Percentiles rank a stretch among this genome's conserved stretches.
Conservation (phyloP, 2,888 invertebrate genomes). For the Ornithoptera alexandrae region DNA sequence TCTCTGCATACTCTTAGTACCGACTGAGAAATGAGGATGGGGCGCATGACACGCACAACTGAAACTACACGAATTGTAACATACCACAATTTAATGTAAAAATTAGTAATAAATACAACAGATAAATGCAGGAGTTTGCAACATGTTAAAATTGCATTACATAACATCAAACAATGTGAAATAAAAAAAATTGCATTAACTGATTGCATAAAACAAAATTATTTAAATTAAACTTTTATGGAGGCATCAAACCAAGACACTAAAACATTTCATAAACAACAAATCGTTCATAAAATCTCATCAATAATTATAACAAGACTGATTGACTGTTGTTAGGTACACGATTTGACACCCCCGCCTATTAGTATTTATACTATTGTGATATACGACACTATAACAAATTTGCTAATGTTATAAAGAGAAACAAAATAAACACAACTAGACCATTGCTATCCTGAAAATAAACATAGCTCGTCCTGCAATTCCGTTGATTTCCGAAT, state of each 20-base stretch:
- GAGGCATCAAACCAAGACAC: constrained; percentile 80
- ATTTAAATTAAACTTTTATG: constrained; percentile 77
- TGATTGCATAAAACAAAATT: constrained; percentile 79
- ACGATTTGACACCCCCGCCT: constrained; percentile 80
- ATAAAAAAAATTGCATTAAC: constrained; percentile 78
- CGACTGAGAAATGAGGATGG: constrained; percentile 55
- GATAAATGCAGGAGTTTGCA: constrained; percentile 84
- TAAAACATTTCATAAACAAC: constrained; percentile 74
- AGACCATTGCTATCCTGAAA: constrained; percentile 80
- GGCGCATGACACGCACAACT: constrained; percentile 67
- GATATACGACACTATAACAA: constrained; percentile 79
- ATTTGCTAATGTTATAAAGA: constrained; percentile 76
- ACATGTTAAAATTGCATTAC: constrained; percentile 80
- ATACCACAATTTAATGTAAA: constrained; percentile 87
- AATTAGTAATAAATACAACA: constrained; percentile 85
- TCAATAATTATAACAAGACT: constrained; percentile 75
- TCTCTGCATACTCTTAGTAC: constrained; percentile 8
- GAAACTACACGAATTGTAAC: constrained; percentile 81
- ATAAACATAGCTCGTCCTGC: constrained; percentile 74
- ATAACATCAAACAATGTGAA: constrained; percentile 81
- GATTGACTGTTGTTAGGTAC: constrained; percentile 64
- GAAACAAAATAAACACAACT: constrained; percentile 77
- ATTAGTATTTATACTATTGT: constrained; percentile 76
- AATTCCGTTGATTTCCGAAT: constrained; percentile 73
- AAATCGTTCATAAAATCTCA: constrained; percentile 76